Base-by-base conservation (phyloP, 2,113 vertebrate genomes). In the Nothocercus nigrocapillus region DNA sequence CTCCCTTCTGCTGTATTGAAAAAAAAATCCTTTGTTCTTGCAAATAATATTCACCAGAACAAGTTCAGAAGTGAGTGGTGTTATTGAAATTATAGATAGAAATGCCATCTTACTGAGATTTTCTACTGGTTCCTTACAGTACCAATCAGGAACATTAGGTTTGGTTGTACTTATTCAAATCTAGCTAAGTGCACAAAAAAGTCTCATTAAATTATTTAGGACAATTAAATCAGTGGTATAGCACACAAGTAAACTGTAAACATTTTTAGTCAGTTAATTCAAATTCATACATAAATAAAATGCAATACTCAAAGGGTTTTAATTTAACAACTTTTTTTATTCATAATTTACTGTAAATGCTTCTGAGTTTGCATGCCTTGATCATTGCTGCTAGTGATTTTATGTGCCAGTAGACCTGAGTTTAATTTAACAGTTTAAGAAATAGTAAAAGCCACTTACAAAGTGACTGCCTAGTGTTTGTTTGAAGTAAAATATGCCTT, bases 371-470 rank as follows among this genome's bases (percentile, higher is more conserved):
- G 98, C 98, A 98, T 98, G 98, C 96, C 97, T 98, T 98, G 97
- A 97, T 96, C 97, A 97, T 97, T 98, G 97, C 98, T 98, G 97
- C 97, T 98, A 98, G 98, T 98, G 96, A 97, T 97, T 98, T 97
- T 98, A 97, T 96, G 96, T 98, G 97, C 95, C 89, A 98, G 97
- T 97, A 98, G 96, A 98, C 95, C 97, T 97, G 93, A 98, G 94
- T 98, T 97, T 97, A 97, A 97, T 97, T 98, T 98, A 98, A 94
- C 95, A 93, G 95, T 97, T 98, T 98, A 81, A 53, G 8, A 76
- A 97, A 97, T 97, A 98, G 97, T 97, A 97, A 98, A 98, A 98
- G 98, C 98, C 98, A 98, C 98, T 98, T 98, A 97, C 98, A 97
- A 98, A 98, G 97, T 98, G 97, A 98, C 98, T 97, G 95, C 94